These are phyloP conservation scores for Spizaetus ornatus DNA, from an alignment of 2,113 vertebrate genomes.

Conservation along the genomic window DNA sequence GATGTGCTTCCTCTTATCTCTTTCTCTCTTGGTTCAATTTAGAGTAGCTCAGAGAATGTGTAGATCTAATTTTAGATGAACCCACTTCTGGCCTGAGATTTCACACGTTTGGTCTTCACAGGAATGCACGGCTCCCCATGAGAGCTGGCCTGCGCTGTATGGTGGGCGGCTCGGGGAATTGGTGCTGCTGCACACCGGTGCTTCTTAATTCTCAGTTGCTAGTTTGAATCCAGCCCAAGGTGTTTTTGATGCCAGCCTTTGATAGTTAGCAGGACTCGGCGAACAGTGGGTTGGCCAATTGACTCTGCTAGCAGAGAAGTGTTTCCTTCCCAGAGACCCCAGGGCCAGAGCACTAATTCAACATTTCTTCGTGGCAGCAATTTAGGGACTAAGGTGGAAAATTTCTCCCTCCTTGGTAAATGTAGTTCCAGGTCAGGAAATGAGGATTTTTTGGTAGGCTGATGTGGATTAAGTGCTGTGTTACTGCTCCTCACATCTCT, in stretches of 20 bases:
- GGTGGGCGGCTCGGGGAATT: neutral
- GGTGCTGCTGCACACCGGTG: neutral
- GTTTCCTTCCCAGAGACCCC: neutral
- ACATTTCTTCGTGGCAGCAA: neutral
- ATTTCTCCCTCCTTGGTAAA: neutral
- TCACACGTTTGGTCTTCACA: neutral
- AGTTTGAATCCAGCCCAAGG: neutral
- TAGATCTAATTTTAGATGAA: constrained; percentile 27
- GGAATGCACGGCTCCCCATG: fast-evolving
- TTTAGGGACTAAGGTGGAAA: neutral
- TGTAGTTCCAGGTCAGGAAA: neutral
- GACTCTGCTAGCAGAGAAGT: neutral
- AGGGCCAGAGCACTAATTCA: neutral
- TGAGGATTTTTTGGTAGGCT: neutral
- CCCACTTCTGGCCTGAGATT: neutral
- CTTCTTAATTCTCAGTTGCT: neutral
- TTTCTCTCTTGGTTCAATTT: neutral
- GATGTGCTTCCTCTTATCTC: neutral
- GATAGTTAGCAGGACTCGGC: neutral
- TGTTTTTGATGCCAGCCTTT: neutral
- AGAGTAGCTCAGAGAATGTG: neutral
- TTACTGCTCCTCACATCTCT: neutral
- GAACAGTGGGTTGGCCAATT: neutral
- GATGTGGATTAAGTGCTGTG: neutral
- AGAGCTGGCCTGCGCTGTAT: neutral